These are phyloP conservation scores for Ptychochromis oligacanthus DNA, from an alignment of 2,113 vertebrate species.

Conservation along the genomic window DNA sequence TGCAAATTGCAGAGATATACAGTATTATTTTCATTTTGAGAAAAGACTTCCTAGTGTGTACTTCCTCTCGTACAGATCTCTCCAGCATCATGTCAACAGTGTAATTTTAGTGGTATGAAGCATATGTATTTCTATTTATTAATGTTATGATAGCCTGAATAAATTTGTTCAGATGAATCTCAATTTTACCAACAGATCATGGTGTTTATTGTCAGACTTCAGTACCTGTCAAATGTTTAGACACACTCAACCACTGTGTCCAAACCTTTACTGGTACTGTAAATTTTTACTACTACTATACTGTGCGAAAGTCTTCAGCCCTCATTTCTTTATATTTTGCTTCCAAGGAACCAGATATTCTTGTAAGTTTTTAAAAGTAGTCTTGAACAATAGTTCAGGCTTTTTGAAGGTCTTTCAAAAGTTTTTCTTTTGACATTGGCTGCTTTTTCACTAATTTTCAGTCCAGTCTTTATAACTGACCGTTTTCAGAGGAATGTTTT, in stretches of 20 bases:
- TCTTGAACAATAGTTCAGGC: not conserved
- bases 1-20: constrained; percentile 83
- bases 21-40: constrained; percentile 48
- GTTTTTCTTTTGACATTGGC: not conserved
- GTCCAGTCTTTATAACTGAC: not conserved
- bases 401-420: not conserved
- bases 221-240: too few species aligned
- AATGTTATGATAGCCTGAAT: constrained; percentile 80
- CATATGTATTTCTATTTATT: constrained; percentile 80
- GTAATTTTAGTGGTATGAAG: constrained; percentile 55
- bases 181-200: not conserved
- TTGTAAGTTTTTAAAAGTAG: not conserved
- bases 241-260: too few species aligned
- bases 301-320: not conserved
- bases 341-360: not conserved
- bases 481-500: too few species aligned
- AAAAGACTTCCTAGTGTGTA: constrained; percentile 25
- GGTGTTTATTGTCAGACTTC: not conserved
- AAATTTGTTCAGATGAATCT: constrained; percentile 80
- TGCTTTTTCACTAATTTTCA: not conserved
- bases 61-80: constrained; percentile 55
- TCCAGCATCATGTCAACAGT: constrained; percentile 78
- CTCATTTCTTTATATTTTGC: not conserved
- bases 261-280: not conserved
- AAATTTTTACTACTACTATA: not conserved